Conservation (phyloP, 2,888 invertebrate species). For the Cremastobaeus sp. region DNA sequence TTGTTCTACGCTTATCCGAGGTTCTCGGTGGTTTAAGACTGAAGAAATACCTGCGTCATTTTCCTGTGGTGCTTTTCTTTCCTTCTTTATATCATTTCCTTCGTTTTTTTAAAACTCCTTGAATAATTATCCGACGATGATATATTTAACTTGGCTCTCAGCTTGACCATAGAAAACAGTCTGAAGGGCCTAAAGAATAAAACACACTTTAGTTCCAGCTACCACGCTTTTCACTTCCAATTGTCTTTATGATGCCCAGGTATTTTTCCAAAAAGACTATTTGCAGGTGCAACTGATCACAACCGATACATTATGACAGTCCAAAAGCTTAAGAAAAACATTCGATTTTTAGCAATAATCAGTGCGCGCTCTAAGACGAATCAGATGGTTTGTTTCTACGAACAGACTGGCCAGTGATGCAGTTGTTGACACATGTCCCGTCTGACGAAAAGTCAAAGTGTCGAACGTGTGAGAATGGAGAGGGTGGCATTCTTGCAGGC, state of each 20-base stretch:
- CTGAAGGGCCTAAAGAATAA: neutral
- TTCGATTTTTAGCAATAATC: too few species aligned
- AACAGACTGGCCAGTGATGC: too few species aligned
- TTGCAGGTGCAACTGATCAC: too few species aligned
- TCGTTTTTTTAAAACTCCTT: conserved; percentile 13
- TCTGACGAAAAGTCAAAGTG: conserved; percentile 8
- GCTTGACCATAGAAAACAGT: conserved; percentile 33
- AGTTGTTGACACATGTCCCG: conserved; percentile 33
- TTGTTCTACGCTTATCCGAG: conserved; percentile 55
- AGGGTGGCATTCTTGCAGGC: conserved; percentile 7
- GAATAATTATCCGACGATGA: conserved; percentile 35
- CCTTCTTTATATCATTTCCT: conserved; percentile 22
- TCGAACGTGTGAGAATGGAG: conserved; percentile 6
- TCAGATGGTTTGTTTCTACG: too few species aligned
- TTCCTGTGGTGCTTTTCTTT: conserved; percentile 33
- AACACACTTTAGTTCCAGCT: too few species aligned
- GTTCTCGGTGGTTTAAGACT: conserved; percentile 37
- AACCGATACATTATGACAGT: too few species aligned
- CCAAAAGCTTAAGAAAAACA: too few species aligned
- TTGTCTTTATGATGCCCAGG: too few species aligned
- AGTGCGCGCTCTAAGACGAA: too few species aligned
- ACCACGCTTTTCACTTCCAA: too few species aligned
- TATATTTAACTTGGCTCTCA: conserved; percentile 24
- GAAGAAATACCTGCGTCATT: conserved; percentile 38
- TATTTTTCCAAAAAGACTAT: too few species aligned